A percentile compares a stretch with the other conserved stretches of the same genome.
phyloP scores from a whole-genome alignment of 2,113 vertebrate genomes.

The Rhinogobius similis region DNA sequence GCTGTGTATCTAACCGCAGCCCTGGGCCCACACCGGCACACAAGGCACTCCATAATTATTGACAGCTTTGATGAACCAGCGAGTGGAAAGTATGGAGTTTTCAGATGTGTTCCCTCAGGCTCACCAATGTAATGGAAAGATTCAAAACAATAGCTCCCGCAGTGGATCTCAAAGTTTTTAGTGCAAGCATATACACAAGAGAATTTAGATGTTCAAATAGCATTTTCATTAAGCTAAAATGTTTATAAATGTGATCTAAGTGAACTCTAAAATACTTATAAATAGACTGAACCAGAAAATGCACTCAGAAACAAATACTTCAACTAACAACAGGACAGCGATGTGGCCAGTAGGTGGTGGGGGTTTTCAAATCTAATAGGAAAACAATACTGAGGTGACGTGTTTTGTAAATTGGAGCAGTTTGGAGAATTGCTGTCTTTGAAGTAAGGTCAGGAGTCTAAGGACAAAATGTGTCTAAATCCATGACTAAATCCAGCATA shows the following conservation, averaged over 20 bases:
- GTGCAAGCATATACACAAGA: background rate
- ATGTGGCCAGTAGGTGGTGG: no score
- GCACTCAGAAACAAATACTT: no score
- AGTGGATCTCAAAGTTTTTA: background rate
- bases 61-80: conserved; percentile 81
- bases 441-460: background rate
- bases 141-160: conserved; percentile 67
- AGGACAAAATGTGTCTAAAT: background rate
- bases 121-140: conserved; percentile 82
- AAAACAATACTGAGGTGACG: no score
- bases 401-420: no score
- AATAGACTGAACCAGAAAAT: background rate
- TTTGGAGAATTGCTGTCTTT: no score
- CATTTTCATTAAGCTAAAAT: background rate
- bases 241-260: no score
- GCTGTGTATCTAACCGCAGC: conserved; percentile 12
- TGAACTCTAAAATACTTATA: no score
- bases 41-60: conserved; percentile 79
- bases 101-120: conserved; percentile 72
- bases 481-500: background rate
- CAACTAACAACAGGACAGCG: no score
- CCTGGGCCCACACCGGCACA: conserved; percentile 32
- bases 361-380: no score
- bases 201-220: background rate
- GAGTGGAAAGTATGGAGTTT: conserved; percentile 79